Base-by-base conservation (phyloP, 2,113 vertebrate species). In the Bubo blakistoni region DNA sequence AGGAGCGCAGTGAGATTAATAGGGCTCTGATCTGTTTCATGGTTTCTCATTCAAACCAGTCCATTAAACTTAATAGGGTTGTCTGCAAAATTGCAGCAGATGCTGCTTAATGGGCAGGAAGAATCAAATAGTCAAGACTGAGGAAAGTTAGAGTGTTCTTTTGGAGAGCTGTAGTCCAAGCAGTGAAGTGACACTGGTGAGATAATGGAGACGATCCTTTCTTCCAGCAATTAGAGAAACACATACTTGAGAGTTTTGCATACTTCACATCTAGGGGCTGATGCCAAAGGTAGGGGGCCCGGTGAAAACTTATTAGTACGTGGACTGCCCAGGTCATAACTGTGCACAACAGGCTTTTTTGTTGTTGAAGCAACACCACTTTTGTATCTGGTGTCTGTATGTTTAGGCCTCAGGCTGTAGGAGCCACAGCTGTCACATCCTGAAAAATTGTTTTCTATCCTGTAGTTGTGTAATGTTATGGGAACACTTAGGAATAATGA, bases 301-400 rank as follows among this genome's bases (percentile, higher is more conserved):
- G 15, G 1, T 46, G 69, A 36, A 84, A 62, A 30, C 20, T 6
- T 27, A 5, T 0, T 26, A 4, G 13, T 16, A 1, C 7, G 10
- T 63, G 62, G 30, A 16, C 70, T 73, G 27, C 3, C 0, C 16
- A n/a, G 54, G 42, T 66, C 36, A 0, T n/a, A 59, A 13, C 7
- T 14, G 15, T 25, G 30, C 18, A 26, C 2, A 2, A 7, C 26
- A 4, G 16, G 7, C 38, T 44, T 27, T 70, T 10, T 3, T 55
- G 36, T 42, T 57, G 34, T 16, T n/a, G 17, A 54, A 34, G 38
- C 69, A 34, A 3, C 10, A 32, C 32, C 14, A 4, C 30, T 44
- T 49, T 62, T 0, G 0, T 66, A 1, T 79, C 61, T 87, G 61
- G 15, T 67, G 52, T 21, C 77, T 38, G 6, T 47, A 9, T 79